These are phyloP conservation scores for Danionella dracula DNA, from an alignment of 2,797 vertebrate genomes.

Conservation along the genomic window DNA sequence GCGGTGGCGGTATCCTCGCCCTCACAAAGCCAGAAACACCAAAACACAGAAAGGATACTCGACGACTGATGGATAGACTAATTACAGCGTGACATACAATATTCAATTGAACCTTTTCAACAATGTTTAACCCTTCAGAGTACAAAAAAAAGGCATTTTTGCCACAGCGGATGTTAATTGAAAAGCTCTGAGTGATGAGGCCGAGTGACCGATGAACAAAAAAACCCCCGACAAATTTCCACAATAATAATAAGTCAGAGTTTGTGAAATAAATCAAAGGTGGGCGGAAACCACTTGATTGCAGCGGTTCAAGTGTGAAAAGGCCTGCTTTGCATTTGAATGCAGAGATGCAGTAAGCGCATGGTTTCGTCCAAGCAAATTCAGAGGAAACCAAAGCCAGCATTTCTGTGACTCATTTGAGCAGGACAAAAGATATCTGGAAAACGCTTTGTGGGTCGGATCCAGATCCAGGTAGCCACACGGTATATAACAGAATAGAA, in stretches of 20 bases:
- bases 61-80: neutral
- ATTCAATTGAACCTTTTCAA: neutral
- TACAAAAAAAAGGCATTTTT: no score
- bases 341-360: conserved; percentile 20
- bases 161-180: no score
- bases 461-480: neutral
- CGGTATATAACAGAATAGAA: neutral
- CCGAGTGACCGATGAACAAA: no score
- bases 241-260: neutral
- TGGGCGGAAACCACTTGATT: neutral
- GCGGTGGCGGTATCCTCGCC: conserved; percentile 16
- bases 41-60: conserved; percentile 1
- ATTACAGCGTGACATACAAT: neutral
- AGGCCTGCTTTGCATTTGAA: conserved; percentile 23
- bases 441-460: conserved; percentile 9
- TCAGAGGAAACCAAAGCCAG: conserved; percentile 7
- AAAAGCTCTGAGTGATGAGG: no score
- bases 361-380: conserved; percentile 2
- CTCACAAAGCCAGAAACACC: conserved; percentile 18
- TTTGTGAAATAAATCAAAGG: neutral
- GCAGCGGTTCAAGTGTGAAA: neutral
- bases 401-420: neutral
- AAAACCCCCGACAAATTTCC: no score
- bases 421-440: conserved; percentile 17
- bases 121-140: no score